Evolutionary conservation across 1,140 invertebrate genomes (phyloP).

Genomic region (Drosophila ficusphila): DNA sequence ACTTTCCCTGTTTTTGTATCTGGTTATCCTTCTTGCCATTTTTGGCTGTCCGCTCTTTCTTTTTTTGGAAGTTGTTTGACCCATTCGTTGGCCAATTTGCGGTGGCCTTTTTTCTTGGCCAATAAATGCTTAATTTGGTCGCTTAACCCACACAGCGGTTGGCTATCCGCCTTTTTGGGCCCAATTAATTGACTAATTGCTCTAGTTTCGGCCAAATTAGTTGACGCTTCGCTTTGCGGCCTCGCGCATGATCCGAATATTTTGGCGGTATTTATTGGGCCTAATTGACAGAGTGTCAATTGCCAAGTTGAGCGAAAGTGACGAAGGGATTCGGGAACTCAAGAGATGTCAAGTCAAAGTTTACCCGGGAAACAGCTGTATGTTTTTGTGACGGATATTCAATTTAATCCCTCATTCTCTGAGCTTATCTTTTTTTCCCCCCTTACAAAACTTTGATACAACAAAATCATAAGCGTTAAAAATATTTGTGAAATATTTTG

Average conservation of each 20-base stretch:
- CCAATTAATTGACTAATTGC: conserved; percentile 66
- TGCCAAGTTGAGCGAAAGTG: conserved; percentile 18
- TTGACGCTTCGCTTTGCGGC: conserved; percentile 3
- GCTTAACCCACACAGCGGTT: conserved; percentile 62
- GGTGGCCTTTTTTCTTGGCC: conserved; percentile 21
- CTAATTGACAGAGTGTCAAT: conserved; percentile 37
- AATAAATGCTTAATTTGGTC: conserved; percentile 69
- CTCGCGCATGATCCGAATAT: conserved; percentile 31
- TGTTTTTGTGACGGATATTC: conserved; percentile 14
- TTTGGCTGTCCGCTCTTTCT: conserved; percentile 15
- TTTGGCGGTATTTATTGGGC: conserved; percentile 27
- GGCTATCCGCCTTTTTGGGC: background rate
- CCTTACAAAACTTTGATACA: background rate
- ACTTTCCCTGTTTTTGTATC: background rate
- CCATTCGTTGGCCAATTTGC: conserved; percentile 57
- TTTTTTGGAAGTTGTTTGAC: background rate
- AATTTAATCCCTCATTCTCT: background rate
- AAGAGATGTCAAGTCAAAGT: background rate
- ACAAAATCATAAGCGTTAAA: background rate
- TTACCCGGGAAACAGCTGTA: conserved; percentile 2
- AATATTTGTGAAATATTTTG: conserved; percentile 13
- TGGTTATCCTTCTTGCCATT: background rate
- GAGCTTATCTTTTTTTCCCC: background rate
- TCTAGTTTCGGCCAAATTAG: conserved; percentile 45
- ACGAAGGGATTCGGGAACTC: conserved; percentile 11